Evolutionary conservation across 2,888 invertebrate species (phyloP), one percentile per base, ranked within the genome.

Genomic region (Tenthredo notha): DNA sequence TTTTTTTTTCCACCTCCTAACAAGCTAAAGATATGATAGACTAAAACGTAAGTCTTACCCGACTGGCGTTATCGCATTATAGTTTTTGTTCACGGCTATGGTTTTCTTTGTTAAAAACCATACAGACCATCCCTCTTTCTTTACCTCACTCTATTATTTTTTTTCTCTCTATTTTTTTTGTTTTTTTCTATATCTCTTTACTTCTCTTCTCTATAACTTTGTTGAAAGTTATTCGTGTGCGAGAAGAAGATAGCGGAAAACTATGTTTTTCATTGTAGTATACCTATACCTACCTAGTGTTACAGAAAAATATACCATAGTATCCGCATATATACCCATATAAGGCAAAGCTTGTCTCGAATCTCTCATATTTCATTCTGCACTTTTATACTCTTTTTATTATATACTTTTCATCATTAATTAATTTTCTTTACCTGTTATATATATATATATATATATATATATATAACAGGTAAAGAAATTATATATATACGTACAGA

Each of bases 211-310:
- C 21, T 43, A 74, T 74, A 74, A 74, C 47, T 74, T 74, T 74
- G 74, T 74, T 47, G 47, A 43, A 47, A 74, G 74, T 74, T 74
- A 74, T 74, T 74, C 74, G 74, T 74, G 43, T 25, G 74, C 47
- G 74, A 74, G 43, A 40, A 40, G 18, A 40, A 74, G 29, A 74
- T 33, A 29, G 6, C 47, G 40, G 2, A 43, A 74, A 40, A 18
- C 37, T 47, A 43, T 47, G 40, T 74, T 47, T 74, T 47, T n/a
- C 74, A n/a, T 47, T n/a, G 4, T 10, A 10, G n/a, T n/a, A 21
- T 37, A 37, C 37, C 37, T 33, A 33, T 33, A 33, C 33, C 33
- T 7, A 15, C 5, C 18, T 40, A 21, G 2, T 12, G 6, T 5
- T 43, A 21, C 21, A 21, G 18, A 12, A 12, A 21, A 21, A 70